Conservation (phyloP, 1,140 invertebrate genomes). For the Euschistus heros region DNA sequence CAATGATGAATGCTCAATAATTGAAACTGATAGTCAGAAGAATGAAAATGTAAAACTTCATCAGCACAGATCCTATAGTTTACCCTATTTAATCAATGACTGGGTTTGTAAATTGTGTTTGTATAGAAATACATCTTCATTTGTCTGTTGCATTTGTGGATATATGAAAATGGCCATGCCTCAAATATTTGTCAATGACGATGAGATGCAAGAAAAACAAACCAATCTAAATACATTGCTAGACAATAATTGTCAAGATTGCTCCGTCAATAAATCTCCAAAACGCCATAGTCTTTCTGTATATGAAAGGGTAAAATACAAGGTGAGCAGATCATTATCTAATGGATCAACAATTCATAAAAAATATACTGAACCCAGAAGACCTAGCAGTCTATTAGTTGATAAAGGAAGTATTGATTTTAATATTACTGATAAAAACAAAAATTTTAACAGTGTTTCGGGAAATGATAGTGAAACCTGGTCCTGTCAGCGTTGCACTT, state of each 20-base stretch:
- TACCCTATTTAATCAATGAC: not conserved
- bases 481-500: slow-evolving; percentile 48
- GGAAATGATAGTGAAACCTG: slow-evolving; percentile 37
- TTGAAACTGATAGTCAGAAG: too few species aligned
- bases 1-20: too few species aligned
- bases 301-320: slow-evolving; percentile 48
- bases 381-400: slow-evolving; percentile 30
- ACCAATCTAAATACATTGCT: slow-evolving; percentile 24
- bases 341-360: slow-evolving; percentile 34
- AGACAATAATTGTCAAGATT: slow-evolving; percentile 21
- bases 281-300: slow-evolving; percentile 44
- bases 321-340: slow-evolving; percentile 44
- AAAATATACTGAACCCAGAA: slow-evolving; percentile 21
- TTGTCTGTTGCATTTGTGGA: slow-evolving; percentile 29
- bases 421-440: slow-evolving; percentile 21
- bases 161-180: slow-evolving; percentile 20
- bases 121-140: slow-evolving; percentile 25
- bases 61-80: not conserved
- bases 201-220: slow-evolving; percentile 22
- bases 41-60: too few species aligned
- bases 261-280: slow-evolving; percentile 34
- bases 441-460: slow-evolving; percentile 32
- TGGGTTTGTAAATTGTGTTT: slow-evolving; percentile 1
- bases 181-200: slow-evolving; percentile 22
- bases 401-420: slow-evolving; percentile 20